phyloP scores from a whole-genome alignment of 2,888 invertebrate species.

The Leptopilina myrica region DNA sequence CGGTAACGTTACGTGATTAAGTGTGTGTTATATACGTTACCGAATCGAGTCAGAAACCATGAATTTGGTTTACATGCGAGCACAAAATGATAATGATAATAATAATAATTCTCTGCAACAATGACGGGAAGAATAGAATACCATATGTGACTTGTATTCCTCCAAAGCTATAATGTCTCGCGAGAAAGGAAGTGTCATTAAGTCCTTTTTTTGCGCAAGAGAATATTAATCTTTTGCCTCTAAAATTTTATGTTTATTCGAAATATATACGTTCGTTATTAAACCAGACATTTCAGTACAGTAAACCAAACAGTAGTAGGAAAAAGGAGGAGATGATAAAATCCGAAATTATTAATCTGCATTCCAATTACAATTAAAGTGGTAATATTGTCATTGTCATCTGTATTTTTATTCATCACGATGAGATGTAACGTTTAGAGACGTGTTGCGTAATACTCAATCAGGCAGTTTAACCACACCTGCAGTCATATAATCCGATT shows the following conservation, averaged over 20 bases:
- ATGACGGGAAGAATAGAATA: conserved; percentile 30
- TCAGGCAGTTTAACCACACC: conserved; percentile 65
- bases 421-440: neutral
- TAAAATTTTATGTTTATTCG: too few relatives aligned
- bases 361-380: too few relatives aligned
- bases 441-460: conserved; percentile 66
- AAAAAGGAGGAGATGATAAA: too few relatives aligned
- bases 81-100: conserved; percentile 18
- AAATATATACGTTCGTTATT: too few relatives aligned
- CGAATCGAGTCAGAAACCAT: conserved; percentile 24
- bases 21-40: conserved; percentile 25
- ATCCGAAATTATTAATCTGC: too few relatives aligned
- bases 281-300: too few relatives aligned
- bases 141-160: neutral
- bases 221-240: neutral
- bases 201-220: conserved; percentile 25
- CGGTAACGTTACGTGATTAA: conserved; percentile 23
- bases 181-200: conserved; percentile 11
- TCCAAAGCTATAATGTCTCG: conserved; percentile 10
- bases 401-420: neutral
- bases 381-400: too few relatives aligned
- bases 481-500: conserved; percentile 25
- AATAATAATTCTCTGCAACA: conserved; percentile 18
- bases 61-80: conserved; percentile 18
- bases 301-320: too few relatives aligned